Evolutionary conservation across 2,113 vertebrate species (phyloP), one percentile per base, ranked within the genome.

Genomic region (Lasiurus borealis): DNA sequence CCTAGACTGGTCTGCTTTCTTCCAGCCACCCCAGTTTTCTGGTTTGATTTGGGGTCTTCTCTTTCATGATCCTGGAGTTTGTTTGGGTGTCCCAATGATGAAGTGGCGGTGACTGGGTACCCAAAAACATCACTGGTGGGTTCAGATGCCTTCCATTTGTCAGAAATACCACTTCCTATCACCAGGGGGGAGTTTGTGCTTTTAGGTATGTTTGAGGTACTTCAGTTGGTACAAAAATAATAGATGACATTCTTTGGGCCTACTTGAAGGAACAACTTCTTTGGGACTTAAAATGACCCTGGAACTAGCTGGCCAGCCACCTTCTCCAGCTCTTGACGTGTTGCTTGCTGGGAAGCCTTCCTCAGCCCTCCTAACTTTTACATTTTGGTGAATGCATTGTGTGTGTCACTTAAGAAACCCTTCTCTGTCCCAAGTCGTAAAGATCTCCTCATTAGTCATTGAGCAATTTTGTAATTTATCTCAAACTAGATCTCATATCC

Each of bases 1-100:
- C 94, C 72, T 97, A 93, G 97, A 54, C 21, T 3, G 94, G 2
- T 97, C 95, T 3, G 95, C 96, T 84, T 98, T 98, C 71, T 96
- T 94, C 11, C 94, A 68, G 66, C 96, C 88, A 59, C 97, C 96
- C 92, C 64, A 95, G 81, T 94, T 98, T 96, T 98, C 8, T 48
- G 77, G 64, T 92, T 96, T 15, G 52, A 95, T 72, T 94, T 91
- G 1, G 90, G 83, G 93, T 97, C 97, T 75, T 96, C 95, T 85
- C 97, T 97, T 95, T 98, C 98, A 87, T 98, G 98, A 97, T 98
- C 98, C 99, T 99, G 99, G 88, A 99, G 99, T 93, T 99, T 99
- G 96, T 99, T 99, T 18, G 99, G 99, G 93, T 99, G 99, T 86
- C 98, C 98, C 97, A 98, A 97, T n/a, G 96, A 97, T 40, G 97